Percentiles rank a stretch among this genome's conserved stretches.
Evolutionary conservation across 2,888 invertebrate genomes (phyloP).

Genomic region (Volucella bombylans): DNA sequence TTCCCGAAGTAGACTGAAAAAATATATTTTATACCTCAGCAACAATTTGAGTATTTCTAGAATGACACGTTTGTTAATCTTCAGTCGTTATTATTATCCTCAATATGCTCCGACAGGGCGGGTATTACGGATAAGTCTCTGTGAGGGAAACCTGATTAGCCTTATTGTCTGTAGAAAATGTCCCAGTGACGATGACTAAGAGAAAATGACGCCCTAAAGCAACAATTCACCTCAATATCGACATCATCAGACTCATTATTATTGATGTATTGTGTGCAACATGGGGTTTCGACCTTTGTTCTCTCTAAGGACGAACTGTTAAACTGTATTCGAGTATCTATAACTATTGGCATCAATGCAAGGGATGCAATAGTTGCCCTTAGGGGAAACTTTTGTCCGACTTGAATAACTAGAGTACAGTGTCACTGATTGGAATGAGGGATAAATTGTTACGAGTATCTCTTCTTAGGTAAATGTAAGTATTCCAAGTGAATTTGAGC

Average conservation of each 20-base stretch:
- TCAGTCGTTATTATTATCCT: slow-evolving; percentile 19
- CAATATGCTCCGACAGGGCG: neutral
- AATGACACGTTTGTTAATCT: slow-evolving; percentile 23
- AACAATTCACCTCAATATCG: slow-evolving; percentile 24
- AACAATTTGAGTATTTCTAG: neutral
- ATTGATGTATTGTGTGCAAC: slow-evolving; percentile 20
- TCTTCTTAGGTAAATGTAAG: neutral
- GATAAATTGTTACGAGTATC: neutral
- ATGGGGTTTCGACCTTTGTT: slow-evolving; percentile 18
- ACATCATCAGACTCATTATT: slow-evolving; percentile 38
- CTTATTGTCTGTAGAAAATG: slow-evolving; percentile 53
- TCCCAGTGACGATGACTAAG: slow-evolving; percentile 11
- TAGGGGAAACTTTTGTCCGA: slow-evolving; percentile 4
- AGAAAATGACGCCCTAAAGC: slow-evolving; percentile 14
- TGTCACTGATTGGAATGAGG: neutral
- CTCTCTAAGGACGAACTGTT: slow-evolving; percentile 1
- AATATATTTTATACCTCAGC: neutral
- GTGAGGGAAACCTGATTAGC: slow-evolving; percentile 39
- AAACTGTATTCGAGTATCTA: neutral
- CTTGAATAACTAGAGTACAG: neutral
- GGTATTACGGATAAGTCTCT: neutral
- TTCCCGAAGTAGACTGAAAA: neutral
- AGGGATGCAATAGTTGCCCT: slow-evolving; percentile 18
- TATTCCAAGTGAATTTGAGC: neutral
- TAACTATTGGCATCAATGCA: slow-evolving; percentile 44